Evolutionary conservation across 1,140 invertebrate genomes (phyloP).

Genomic region (Contarinia nasturtii): DNA sequence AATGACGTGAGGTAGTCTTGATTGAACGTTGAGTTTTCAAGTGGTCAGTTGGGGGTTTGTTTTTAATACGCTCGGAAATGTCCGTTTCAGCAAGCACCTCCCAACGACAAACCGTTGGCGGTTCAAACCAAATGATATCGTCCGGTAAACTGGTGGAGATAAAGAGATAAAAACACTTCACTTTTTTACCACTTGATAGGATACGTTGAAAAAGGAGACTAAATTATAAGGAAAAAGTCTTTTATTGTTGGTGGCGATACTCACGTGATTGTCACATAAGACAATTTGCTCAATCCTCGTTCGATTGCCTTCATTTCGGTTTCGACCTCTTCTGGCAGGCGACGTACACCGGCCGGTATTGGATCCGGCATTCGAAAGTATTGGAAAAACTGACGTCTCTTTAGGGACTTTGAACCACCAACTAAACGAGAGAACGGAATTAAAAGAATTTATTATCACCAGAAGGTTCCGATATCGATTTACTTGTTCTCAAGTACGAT

Average conservation of each 20-base stretch:
- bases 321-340: conserved; percentile 61
- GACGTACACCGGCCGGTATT: conserved; percentile 37
- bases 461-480: neutral
- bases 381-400: conserved; percentile 42
- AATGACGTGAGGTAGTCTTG: no score
- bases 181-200: no score
- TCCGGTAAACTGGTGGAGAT: conserved; percentile 37
- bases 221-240: neutral
- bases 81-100: conserved; percentile 24
- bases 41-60: conserved; percentile 3
- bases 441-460: no score
- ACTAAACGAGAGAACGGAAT: no score
- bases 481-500: conserved; percentile 19
- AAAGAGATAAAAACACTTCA: no score
- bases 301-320: conserved; percentile 56
- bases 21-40: neutral
- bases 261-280: conserved; percentile 49
- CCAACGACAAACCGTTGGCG: conserved; percentile 63
- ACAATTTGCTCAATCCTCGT: conserved; percentile 48
- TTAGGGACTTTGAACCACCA: conserved; percentile 1
- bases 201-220: neutral
- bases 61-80: conserved; percentile 15
- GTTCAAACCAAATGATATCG: conserved; percentile 63
- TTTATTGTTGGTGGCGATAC: conserved; percentile 8
- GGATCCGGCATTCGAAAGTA: conserved; percentile 48